Percentiles rank a stretch among this genome's conserved stretches.
Conservation (phyloP, 2,113 vertebrate species). For the Oryzias melastigma region DNA sequence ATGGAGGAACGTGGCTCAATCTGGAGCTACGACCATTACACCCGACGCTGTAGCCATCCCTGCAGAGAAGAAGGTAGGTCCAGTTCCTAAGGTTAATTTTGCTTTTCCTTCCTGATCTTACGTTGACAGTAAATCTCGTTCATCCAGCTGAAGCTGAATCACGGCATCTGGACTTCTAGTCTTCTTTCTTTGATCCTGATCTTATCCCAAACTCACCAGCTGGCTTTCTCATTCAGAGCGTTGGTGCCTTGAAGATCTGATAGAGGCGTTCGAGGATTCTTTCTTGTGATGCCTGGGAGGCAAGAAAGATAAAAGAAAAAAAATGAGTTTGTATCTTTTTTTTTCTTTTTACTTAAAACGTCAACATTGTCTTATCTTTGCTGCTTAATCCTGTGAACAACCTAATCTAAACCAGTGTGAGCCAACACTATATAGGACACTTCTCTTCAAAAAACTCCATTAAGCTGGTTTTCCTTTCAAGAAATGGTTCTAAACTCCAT, state of each 20-base stretch:
- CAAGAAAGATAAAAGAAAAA: not conserved
- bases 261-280: conserved; percentile 85
- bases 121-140: no score
- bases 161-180: no score
- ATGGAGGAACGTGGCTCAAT: conserved; percentile 74
- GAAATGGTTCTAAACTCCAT: no score
- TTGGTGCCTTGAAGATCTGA: conserved; percentile 93
- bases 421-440: no score
- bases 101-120: no score
- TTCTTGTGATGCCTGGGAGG: conserved; percentile 85
- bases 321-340: not conserved
- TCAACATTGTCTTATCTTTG: no score
- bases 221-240: conserved; percentile 84
- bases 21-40: conserved; percentile 84
- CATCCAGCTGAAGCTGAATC: no score
- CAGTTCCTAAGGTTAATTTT: not conserved
- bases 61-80: conserved; percentile 8
- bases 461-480: no score
- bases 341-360: not conserved
- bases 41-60: conserved; percentile 67
- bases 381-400: no score
- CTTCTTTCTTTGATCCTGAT: no score
- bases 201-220: conserved; percentile 77
- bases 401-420: no score
- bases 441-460: no score